Conservation (phyloP, 2,888 invertebrate species). For the Drosophila nigricruria region DNA sequence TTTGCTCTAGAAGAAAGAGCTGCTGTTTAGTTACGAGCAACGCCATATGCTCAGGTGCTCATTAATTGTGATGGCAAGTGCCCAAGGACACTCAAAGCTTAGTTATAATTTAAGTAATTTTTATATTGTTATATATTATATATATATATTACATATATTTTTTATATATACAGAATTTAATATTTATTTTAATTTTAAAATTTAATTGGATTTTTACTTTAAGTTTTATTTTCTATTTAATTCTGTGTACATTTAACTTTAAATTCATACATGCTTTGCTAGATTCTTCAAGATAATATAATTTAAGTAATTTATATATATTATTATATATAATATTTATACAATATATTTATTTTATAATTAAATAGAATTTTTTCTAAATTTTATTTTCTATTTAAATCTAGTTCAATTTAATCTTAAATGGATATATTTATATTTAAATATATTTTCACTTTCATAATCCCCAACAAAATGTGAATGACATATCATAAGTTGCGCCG, state of each 20-base stretch:
- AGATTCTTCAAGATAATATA: no score
- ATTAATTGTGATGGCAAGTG: conserved; percentile 20
- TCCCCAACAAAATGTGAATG: conserved; percentile 18
- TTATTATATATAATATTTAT: not conserved
- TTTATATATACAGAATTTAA: no score
- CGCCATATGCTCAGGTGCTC: conserved; percentile 18
- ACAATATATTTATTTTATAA: not conserved
- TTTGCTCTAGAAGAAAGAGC: conserved; percentile 23
- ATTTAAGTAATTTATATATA: not conserved
- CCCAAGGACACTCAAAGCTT: not conserved
- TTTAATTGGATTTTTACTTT: no score
- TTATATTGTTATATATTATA: not conserved
- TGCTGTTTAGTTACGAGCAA: conserved; percentile 14
- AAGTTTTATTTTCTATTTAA: no score
- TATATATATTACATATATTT: not conserved
- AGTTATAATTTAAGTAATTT: not conserved
- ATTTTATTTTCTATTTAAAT: not conserved
- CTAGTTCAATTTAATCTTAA: no score
- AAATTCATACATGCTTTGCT: no score
- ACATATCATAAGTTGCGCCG: conserved; percentile 21
- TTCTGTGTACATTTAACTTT: no score
- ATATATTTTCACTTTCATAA: conserved; percentile 10
- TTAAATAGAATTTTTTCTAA: not conserved
- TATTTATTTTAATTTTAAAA: no score
- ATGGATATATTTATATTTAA: not conserved